Percentiles rank a stretch among this genome's conserved stretches.
These are phyloP conservation scores for Sphaeridia pumilis DNA, from an alignment of 2,888 invertebrate species.

Conservation along the genomic window DNA sequence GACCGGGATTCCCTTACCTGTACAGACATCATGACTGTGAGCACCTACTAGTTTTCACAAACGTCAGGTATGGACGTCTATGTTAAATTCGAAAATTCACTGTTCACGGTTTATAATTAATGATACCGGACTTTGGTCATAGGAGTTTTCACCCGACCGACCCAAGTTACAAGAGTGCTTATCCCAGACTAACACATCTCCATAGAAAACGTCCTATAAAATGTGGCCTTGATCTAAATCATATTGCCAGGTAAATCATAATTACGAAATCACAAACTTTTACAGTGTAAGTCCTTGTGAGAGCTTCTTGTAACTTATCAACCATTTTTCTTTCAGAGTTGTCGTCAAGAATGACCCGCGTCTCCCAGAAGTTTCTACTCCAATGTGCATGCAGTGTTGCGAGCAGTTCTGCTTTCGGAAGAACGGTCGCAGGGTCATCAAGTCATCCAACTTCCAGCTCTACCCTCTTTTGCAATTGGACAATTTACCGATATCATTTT, in stretches of 20 bases:
- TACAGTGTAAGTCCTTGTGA: not conserved
- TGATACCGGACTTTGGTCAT: not conserved
- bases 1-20: conserved; percentile 59
- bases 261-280: not conserved
- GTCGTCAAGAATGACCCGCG: conserved; percentile 11
- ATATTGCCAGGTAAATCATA: conserved; percentile 15
- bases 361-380: conserved; percentile 9
- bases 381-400: conserved; percentile 11
- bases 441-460: conserved; percentile 1
- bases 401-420: conserved; percentile 7
- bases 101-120: not conserved
- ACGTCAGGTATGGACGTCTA: conserved; percentile 46
- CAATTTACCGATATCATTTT: conserved; percentile 1
- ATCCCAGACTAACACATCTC: conserved; percentile 6
- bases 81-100: not conserved
- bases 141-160: conserved; percentile 9
- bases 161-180: not conserved
- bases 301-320: not conserved
- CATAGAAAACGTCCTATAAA: conserved; percentile 1
- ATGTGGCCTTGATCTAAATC: conserved; percentile 7
- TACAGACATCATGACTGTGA: conserved; percentile 90
- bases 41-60: conserved; percentile 70
- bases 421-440: not conserved
- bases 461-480: conserved; percentile 12
- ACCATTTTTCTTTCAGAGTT: conserved; percentile 1